Conservation (phyloP, 92 coral and sea anemone genomes). For the Epizoanthus illoricatus region DNA sequence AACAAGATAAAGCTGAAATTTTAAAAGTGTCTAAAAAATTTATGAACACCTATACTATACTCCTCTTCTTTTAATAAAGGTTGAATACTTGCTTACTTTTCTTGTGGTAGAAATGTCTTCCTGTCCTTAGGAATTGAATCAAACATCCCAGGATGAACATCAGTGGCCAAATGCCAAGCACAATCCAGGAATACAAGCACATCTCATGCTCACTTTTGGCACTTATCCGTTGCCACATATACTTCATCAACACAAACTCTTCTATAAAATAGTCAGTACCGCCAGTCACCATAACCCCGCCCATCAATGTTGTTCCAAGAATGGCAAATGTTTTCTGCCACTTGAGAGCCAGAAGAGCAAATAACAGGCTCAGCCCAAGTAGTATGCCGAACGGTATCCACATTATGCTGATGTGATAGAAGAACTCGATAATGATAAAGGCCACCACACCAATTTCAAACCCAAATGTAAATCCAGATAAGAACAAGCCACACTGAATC, state of each 20-base stretch:
- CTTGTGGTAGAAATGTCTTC: constrained; percentile 71
- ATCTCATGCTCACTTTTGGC: constrained; percentile 58
- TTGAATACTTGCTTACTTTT: constrained; percentile 53
- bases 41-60: neutral
- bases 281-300: constrained; percentile 72
- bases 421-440: constrained; percentile 64
- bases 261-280: constrained; percentile 86
- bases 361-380: constrained; percentile 73
- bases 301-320: constrained; percentile 80
- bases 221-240: constrained; percentile 80
- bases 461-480: constrained; percentile 90
- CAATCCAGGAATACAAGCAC: constrained; percentile 86
- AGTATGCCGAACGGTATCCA: constrained; percentile 95
- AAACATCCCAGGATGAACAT: constrained; percentile 77
- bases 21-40: neutral
- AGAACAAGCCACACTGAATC: constrained; percentile 85
- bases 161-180: constrained; percentile 79
- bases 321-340: constrained; percentile 87
- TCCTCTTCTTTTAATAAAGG: neutral
- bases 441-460: constrained; percentile 79
- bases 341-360: constrained; percentile 68
- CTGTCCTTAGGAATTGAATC: constrained; percentile 82
- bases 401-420: constrained; percentile 62
- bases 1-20: too few species aligned
- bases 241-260: constrained; percentile 72